Conservation (phyloP, 2,888 invertebrate genomes). For the Sarcophaga rosellei region DNA sequence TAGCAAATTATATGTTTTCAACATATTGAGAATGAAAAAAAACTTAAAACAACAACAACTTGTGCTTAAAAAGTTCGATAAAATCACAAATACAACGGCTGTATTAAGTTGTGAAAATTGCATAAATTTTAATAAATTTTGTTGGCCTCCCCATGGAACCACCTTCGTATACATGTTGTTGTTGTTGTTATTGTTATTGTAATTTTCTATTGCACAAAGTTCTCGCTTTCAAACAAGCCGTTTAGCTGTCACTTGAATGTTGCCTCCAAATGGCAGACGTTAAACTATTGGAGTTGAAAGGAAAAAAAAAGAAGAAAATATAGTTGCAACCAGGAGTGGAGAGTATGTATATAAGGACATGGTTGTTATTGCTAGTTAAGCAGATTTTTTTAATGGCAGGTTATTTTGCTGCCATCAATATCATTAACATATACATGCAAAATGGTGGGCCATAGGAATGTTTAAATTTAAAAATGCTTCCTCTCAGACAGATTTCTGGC, state of each 20-base stretch:
- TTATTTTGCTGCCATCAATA: constrained; percentile 4
- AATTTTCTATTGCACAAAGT: not conserved
- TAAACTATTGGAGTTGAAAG: not conserved
- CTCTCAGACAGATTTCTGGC: too few species aligned
- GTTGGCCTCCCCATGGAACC: not conserved
- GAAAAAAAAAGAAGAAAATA: too few species aligned
- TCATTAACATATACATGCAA: constrained; percentile 3
- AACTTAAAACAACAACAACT: too few species aligned
- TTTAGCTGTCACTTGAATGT: constrained; percentile 21
- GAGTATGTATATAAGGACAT: not conserved
- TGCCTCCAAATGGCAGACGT: constrained; percentile 3
- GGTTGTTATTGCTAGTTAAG: constrained; percentile 14
- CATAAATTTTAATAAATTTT: not conserved
- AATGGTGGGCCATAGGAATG: not conserved
- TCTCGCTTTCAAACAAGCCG: not conserved
- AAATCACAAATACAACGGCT: not conserved
- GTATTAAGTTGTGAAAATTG: not conserved
- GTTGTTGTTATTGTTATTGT: not conserved
- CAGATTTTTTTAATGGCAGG: constrained; percentile 23
- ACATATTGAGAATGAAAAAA: too few species aligned
- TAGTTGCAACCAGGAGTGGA: too few species aligned
- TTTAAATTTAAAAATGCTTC: too few species aligned
- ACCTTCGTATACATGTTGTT: too few species aligned
- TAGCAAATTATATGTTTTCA: too few species aligned
- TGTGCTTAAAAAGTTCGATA: not conserved